Conservation (phyloP, 2,113 vertebrate genomes). For the Ctenomys sociabilis region DNA sequence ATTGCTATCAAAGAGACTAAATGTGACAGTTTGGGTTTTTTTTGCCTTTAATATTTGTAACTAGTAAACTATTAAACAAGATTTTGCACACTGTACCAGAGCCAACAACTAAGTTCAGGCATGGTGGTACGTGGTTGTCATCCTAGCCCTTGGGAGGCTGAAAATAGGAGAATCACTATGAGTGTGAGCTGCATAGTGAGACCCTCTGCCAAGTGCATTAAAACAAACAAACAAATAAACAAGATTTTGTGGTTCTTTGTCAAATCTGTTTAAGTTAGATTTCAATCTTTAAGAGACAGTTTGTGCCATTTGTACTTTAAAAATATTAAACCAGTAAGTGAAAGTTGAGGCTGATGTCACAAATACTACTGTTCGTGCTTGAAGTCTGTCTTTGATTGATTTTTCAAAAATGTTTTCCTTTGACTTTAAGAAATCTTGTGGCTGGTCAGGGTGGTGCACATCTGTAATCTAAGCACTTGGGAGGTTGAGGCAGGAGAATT, state of each 20-base stretch:
- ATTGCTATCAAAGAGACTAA: background rate
- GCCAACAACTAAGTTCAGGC: too few relatives aligned
- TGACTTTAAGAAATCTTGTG: background rate
- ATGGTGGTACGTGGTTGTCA: too few relatives aligned
- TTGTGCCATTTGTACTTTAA: slow-evolving; percentile 8
- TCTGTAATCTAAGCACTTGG: too few relatives aligned
- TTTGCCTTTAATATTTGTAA: too few relatives aligned
- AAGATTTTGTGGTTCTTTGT: background rate
- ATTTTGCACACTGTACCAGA: background rate
- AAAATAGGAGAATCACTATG: too few relatives aligned
- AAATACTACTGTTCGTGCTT: background rate
- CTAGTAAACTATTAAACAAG: background rate
- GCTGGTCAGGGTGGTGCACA: too few relatives aligned
- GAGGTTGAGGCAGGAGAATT: too few relatives aligned
- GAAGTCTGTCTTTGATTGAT: background rate
- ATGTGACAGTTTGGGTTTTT: background rate
- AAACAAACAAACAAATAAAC: too few relatives aligned
- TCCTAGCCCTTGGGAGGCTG: too few relatives aligned
- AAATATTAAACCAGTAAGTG: background rate
- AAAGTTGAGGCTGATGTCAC: background rate
- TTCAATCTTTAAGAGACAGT: background rate
- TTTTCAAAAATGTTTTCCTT: background rate
- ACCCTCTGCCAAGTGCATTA: too few relatives aligned
- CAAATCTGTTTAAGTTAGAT: background rate
- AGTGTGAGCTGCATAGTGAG: too few relatives aligned